Conservation (phyloP, 2,113 vertebrate species). For the Hippoglossus stenolepis region DNA sequence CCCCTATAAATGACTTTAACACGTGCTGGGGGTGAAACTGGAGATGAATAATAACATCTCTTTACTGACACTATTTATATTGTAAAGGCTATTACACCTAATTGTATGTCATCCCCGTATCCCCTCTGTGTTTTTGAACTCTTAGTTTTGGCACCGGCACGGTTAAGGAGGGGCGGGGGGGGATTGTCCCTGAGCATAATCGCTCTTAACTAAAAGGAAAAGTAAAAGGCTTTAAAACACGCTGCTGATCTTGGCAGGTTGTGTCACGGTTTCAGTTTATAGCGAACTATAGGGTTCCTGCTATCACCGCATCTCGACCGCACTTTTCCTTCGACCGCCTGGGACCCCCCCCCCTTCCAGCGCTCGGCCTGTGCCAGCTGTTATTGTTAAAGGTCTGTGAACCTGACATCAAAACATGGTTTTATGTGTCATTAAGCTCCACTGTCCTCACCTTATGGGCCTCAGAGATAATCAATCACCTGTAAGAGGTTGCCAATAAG, state of each 20-base stretch:
- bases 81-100: conserved; percentile 67
- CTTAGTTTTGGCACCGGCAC: conserved; percentile 28
- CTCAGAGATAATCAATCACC: conserved; percentile 77
- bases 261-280: conserved; percentile 50
- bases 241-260: conserved; percentile 80
- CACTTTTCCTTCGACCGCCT: too few relatives aligned
- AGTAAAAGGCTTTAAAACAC: conserved; percentile 73
- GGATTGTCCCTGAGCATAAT: conserved; percentile 70
- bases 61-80: conserved; percentile 60
- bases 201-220: conserved; percentile 56
- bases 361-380: conserved; percentile 51
- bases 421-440: conserved; percentile 76
- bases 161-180: conserved; percentile 29
- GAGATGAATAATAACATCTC: conserved; percentile 62
- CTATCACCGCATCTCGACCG: conserved; percentile 66
- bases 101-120: conserved; percentile 40
- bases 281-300: conserved; percentile 56
- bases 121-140: conserved; percentile 41
- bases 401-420: conserved; percentile 71
- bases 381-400: conserved; percentile 73
- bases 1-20: conserved; percentile 52
- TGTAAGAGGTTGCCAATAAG: conserved; percentile 76
- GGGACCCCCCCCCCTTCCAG: conserved; percentile 31
- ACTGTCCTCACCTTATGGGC: conserved; percentile 49
- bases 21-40: conserved; percentile 44